Conservation (phyloP, 2,113 vertebrate species). For the Boleophthalmus pectinirostris region DNA sequence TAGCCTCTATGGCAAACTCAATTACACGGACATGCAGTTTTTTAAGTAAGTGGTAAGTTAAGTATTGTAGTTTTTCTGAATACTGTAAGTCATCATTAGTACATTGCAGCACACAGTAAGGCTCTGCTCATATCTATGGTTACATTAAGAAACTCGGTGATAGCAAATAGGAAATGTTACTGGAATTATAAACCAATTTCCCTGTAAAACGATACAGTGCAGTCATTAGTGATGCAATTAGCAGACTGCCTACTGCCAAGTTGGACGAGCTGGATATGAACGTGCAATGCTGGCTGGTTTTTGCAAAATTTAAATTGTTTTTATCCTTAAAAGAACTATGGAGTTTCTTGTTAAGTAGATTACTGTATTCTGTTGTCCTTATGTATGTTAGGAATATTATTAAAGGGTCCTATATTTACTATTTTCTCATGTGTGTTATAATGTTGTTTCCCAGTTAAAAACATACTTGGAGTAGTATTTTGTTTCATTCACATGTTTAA, state of each 20-base stretch:
- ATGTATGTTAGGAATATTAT: background rate
- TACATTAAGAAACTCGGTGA: background rate
- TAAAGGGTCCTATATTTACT: no score
- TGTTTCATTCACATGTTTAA: no score
- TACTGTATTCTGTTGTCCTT: background rate
- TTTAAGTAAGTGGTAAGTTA: background rate
- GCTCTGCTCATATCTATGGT: background rate
- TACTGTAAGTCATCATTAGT: background rate
- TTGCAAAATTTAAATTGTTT: background rate
- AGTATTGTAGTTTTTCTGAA: background rate
- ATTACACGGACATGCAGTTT: background rate
- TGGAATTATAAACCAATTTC: background rate
- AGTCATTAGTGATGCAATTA: slow-evolving; percentile 2
- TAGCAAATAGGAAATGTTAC: slow-evolving; percentile 2
- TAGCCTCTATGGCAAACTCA: background rate
- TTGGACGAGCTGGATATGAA: background rate
- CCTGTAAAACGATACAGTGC: background rate
- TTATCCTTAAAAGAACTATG: background rate
- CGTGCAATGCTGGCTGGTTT: background rate
- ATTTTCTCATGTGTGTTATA: no score
- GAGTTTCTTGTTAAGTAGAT: no score
- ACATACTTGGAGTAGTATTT: no score
- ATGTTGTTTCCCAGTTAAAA: no score
- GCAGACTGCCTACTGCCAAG: background rate
- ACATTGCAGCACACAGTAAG: background rate